These are phyloP conservation scores for Diarsia rubi DNA, from an alignment of 2,888 invertebrate species.

Conservation along the genomic window DNA sequence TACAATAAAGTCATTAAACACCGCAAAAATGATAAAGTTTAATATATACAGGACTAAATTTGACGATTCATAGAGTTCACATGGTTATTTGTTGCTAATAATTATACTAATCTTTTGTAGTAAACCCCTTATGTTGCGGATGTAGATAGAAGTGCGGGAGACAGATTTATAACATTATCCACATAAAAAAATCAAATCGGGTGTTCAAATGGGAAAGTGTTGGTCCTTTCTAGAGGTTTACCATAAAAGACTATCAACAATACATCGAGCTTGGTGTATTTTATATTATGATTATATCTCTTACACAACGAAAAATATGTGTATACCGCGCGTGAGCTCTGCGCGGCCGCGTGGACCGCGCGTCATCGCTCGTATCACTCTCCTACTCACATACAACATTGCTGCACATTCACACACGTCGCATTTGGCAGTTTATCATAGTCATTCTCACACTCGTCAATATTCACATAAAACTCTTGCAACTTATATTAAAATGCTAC, in stretches of 20 bases:
- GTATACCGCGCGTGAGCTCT: conserved; percentile 72
- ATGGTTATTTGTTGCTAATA: conserved; percentile 83
- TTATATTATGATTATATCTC: conserved; percentile 86
- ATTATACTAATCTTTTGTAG: conserved; percentile 79
- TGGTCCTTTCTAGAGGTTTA: conserved; percentile 83
- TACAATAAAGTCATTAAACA: conserved; percentile 87
- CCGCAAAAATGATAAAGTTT: conserved; percentile 88
- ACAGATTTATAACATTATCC: conserved; percentile 70
- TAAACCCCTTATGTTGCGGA: conserved; percentile 80
- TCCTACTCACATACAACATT: conserved; percentile 58
- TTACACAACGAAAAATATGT: conserved; percentile 84
- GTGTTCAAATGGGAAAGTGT: conserved; percentile 76
- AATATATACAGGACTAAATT: conserved; percentile 89
- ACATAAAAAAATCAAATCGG: conserved; percentile 72
- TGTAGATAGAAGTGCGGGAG: conserved; percentile 77
- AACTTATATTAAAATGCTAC: conserved; percentile 74
- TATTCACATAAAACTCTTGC: conserved; percentile 85
- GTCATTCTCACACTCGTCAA: conserved; percentile 81
- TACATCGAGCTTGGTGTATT: conserved; percentile 88
- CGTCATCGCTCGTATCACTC: conserved; percentile 59
- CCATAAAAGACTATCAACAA: conserved; percentile 80
- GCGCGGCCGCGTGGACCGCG: conserved; percentile 63
- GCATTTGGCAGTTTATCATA: conserved; percentile 90
- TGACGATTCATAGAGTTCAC: conserved; percentile 86
- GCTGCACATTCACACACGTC: conserved; percentile 70